Conservation (phyloP, 2,888 invertebrate genomes). For the Eledona agricola region DNA sequence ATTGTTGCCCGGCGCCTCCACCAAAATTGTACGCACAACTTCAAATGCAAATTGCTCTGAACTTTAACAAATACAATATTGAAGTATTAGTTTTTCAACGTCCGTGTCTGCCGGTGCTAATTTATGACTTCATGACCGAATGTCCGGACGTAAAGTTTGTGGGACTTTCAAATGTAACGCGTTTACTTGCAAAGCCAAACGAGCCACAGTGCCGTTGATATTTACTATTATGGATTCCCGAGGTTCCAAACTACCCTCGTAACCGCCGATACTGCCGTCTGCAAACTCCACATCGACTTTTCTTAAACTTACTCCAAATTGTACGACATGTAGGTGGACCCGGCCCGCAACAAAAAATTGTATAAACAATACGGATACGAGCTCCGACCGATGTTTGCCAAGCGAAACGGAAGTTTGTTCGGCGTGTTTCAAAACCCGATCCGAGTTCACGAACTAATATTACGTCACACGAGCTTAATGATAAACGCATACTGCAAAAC, state of each 20-base stretch:
- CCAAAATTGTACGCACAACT: too few relatives aligned
- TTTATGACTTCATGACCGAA: slow-evolving; percentile 52
- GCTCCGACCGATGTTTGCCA: slow-evolving; percentile 12
- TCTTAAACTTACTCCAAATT: slow-evolving; percentile 52
- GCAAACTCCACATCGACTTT: slow-evolving; percentile 50
- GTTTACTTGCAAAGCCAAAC: slow-evolving; percentile 52
- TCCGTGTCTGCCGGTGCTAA: too few relatives aligned
- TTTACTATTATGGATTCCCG: slow-evolving; percentile 51
- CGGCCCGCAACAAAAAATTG: slow-evolving; percentile 20
- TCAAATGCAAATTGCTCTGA: too few relatives aligned
- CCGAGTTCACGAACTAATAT: slow-evolving; percentile 12
- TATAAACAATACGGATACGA: slow-evolving; percentile 6
- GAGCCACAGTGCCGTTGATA: slow-evolving; percentile 54
- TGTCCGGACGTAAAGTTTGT: slow-evolving; percentile 50
- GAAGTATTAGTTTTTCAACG: too few relatives aligned
- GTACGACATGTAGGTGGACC: slow-evolving; percentile 47
- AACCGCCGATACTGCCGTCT: slow-evolving; percentile 54
- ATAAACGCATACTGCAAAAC: too few relatives aligned
- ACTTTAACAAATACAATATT: too few relatives aligned
- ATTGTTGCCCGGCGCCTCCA: too few relatives aligned
- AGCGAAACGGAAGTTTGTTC: slow-evolving; percentile 21
- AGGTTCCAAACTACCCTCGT: slow-evolving; percentile 54
- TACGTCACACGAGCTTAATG: too few relatives aligned
- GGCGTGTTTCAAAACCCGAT: slow-evolving; percentile 13
- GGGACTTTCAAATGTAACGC: slow-evolving; percentile 53